These are phyloP conservation scores for Papilio machaon DNA, from an alignment of 1,140 invertebrate species.

Conservation along the genomic window DNA sequence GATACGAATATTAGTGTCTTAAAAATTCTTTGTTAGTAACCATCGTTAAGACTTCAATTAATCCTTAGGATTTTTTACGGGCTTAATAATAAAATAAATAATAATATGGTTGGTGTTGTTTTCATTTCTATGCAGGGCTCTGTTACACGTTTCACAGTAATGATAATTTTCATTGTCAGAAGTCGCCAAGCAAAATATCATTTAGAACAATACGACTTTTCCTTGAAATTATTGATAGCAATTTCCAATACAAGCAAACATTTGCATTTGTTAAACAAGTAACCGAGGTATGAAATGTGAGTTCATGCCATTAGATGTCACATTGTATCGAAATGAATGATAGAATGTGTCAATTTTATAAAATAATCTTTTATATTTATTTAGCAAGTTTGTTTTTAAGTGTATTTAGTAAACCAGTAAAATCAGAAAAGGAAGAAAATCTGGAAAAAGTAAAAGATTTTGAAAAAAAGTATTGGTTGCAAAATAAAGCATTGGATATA, in stretches of 20 bases:
- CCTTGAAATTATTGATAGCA: not conserved
- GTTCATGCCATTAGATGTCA: not conserved
- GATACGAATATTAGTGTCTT: slow-evolving; percentile 15
- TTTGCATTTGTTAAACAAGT: not conserved
- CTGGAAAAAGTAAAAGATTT: not conserved
- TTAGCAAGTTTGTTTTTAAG: not conserved
- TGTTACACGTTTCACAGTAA: not conserved
- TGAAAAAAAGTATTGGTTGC: slow-evolving; percentile 5
- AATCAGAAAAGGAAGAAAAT: not conserved
- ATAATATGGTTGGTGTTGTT: not conserved
- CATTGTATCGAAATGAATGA: not conserved
- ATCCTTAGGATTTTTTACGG: not conserved
- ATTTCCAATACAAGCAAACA: not conserved
- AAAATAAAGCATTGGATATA: slow-evolving; percentile 19
- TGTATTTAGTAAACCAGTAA: not conserved
- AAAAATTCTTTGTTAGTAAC: slow-evolving; percentile 13
- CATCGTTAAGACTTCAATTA: not conserved
- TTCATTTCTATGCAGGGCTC: too few species aligned
- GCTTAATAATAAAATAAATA: too few species aligned
- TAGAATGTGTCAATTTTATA: not conserved
- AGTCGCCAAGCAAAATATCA: not conserved
- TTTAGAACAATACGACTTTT: not conserved
- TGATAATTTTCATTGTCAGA: not conserved
- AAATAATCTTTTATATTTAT: not conserved
- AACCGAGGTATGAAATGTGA: not conserved